A percentile compares a stretch with the other conserved stretches of the same genome.
Conservation (phyloP, 2,888 invertebrate genomes). For the Diploptera punctata region DNA sequence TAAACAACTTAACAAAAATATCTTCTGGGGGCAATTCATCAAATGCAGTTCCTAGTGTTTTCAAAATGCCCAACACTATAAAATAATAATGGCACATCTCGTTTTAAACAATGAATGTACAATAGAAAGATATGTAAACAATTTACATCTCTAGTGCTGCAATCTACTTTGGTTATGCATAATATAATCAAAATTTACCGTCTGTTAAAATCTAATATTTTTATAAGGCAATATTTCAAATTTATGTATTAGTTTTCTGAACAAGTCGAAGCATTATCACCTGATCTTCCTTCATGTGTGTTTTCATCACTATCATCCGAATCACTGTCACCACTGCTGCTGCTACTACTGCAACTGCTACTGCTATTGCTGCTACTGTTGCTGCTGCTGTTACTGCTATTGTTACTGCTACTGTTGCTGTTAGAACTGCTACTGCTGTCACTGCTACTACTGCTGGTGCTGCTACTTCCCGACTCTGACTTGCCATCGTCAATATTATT, state of each 20-base stretch:
- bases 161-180: neutral
- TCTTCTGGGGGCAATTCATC: neutral
- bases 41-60: neutral
- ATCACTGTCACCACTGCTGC: constrained; percentile 23
- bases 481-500: constrained; percentile 11
- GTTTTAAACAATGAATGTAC: constrained; percentile 6
- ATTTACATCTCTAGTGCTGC: neutral
- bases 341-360: neutral
- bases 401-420: constrained; percentile 5
- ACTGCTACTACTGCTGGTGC: constrained; percentile 3
- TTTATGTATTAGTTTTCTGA: neutral
- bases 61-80: constrained; percentile 15
- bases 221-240: neutral
- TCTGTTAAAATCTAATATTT: neutral
- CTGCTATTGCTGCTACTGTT: neutral
- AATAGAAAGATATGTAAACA: constrained; percentile 27
- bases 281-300: neutral
- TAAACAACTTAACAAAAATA: constrained; percentile 10
- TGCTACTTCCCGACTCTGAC: constrained; percentile 22
- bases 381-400: neutral
- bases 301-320: constrained; percentile 16
- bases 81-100: constrained; percentile 21
- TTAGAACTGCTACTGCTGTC: neutral
- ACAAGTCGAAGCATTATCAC: neutral
- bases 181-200: neutral